phyloP scores from a whole-genome alignment of 1,140 invertebrate species.

The Pectinophora gossypiella region DNA sequence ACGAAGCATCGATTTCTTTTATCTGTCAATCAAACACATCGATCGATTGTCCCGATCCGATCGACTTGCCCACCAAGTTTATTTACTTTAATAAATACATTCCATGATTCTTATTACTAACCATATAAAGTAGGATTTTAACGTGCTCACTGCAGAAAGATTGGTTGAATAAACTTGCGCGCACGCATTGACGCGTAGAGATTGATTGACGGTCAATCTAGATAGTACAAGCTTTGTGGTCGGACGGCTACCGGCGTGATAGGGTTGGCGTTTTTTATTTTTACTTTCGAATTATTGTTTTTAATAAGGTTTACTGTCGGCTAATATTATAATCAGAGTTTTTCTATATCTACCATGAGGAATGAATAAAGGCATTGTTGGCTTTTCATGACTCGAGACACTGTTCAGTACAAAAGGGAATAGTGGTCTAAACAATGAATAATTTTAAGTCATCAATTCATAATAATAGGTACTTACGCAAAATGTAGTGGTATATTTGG shows the following conservation, averaged over 20 bases:
- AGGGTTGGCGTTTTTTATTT: not conserved
- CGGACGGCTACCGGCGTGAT: not conserved
- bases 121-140: too few relatives aligned
- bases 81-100: not conserved
- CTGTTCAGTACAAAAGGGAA: too few relatives aligned
- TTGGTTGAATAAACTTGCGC: not conserved
- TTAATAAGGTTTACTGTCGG: too few relatives aligned
- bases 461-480: too few relatives aligned
- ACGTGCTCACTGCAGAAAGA: not conserved
- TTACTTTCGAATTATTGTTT: too few relatives aligned
- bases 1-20: not conserved
- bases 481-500: too few relatives aligned
- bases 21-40: slow-evolving; percentile 4
- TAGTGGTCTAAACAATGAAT: too few relatives aligned
- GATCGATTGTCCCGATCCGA: not conserved
- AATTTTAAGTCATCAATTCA: too few relatives aligned
- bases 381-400: too few relatives aligned
- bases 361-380: too few relatives aligned
- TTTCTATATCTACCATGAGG: too few relatives aligned
- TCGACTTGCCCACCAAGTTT: not conserved
- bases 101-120: not conserved
- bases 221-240: slow-evolving; percentile 1
- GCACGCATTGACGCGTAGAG: not conserved
- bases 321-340: too few relatives aligned
- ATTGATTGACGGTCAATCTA: not conserved